phyloP scores from a whole-genome alignment of 2,113 vertebrate genomes.

The Mirza zaza region DNA sequence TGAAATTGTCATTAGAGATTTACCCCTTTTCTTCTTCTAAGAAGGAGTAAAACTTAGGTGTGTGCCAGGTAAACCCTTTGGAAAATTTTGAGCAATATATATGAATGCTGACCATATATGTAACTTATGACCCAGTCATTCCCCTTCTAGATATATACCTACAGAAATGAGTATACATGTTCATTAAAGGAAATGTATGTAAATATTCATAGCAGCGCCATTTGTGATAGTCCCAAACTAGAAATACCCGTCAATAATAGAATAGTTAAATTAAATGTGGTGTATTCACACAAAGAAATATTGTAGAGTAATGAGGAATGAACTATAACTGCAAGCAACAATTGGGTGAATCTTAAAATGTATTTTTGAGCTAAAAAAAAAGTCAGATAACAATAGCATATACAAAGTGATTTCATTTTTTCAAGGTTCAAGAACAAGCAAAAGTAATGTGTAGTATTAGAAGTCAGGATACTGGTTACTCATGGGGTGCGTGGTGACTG shows the following conservation, averaged over 20 bases:
- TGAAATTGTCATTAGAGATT: slow-evolving; percentile 15
- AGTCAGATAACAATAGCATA: neutral
- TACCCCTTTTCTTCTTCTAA: neutral
- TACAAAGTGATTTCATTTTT: slow-evolving; percentile 1
- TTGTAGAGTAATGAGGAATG: neutral
- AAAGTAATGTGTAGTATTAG: neutral
- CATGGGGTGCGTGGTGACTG: neutral
- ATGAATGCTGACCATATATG: neutral
- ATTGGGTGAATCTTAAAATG: neutral
- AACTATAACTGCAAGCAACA: neutral
- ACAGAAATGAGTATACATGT: neutral
- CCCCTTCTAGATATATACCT: neutral
- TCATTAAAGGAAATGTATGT: neutral
- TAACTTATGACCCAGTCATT: neutral
- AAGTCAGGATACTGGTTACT: neutral
- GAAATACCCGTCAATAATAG: neutral
- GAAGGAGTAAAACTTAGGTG: neutral
- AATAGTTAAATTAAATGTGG: neutral
- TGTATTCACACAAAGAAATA: neutral
- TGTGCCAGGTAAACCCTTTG: neutral
- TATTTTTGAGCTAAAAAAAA: neutral
- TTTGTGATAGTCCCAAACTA: neutral
- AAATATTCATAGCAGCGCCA: neutral
- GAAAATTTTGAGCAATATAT: neutral
- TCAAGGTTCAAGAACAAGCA: neutral